phyloP scores from a whole-genome alignment of 2,797 vertebrate species.

The Falco rusticolus region DNA sequence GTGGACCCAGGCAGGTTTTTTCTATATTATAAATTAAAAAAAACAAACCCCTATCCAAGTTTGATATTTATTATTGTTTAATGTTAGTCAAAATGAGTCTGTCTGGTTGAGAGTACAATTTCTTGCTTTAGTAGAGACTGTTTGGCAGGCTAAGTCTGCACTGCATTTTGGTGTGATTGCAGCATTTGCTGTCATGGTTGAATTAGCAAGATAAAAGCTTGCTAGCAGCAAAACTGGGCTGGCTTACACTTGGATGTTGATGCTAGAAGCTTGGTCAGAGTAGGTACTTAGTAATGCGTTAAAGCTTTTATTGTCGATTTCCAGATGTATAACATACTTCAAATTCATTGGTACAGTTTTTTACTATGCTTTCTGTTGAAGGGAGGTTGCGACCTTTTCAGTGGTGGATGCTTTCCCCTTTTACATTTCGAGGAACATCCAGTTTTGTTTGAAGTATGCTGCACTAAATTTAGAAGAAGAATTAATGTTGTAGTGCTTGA shows the following conservation, averaged over 20 bases:
- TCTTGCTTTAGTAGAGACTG: not conserved
- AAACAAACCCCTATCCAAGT: not conserved
- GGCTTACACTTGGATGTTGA: not conserved
- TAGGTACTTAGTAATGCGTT: not conserved
- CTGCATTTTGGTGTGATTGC: slow-evolving; percentile 20
- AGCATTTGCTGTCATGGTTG: slow-evolving; percentile 38
- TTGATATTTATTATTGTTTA: not conserved
- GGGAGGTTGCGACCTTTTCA: not conserved
- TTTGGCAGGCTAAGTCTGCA: not conserved
- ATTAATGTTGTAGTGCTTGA: not conserved
- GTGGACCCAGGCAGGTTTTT: not conserved
- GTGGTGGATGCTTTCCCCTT: not conserved
- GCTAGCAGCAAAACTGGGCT: slow-evolving; percentile 9
- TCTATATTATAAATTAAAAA: not conserved
- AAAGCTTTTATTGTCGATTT: slow-evolving; percentile 3
- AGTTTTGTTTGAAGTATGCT: not conserved
- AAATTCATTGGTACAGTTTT: not conserved
- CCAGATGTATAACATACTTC: not conserved
- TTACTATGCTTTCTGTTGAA: not conserved
- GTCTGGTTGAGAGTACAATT: not conserved
- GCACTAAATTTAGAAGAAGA: not conserved
- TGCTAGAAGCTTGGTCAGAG: not conserved
- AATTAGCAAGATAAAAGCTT: slow-evolving; percentile 37
- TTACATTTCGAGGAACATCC: not conserved
- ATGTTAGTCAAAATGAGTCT: not conserved